phyloP scores from a whole-genome alignment of 2,888 invertebrate genomes.

The Heliconius erato region DNA sequence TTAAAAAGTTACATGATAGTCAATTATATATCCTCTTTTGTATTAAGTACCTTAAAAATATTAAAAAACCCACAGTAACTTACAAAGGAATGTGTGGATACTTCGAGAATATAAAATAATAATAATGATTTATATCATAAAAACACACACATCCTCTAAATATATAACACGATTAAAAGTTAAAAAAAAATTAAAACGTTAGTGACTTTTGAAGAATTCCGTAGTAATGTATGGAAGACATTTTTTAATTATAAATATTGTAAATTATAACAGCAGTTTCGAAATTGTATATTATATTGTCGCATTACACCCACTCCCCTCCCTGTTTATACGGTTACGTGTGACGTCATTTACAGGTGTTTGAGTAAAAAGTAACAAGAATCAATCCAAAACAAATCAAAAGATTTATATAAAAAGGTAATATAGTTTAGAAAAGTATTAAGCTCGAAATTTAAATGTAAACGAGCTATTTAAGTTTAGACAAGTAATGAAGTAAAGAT shows the following conservation, averaged over 20 bases:
- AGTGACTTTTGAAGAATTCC: not conserved
- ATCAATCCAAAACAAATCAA: no score
- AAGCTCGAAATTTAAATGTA: not conserved
- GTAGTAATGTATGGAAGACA: conserved; percentile 3
- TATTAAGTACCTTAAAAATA: not conserved
- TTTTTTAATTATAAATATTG: not conserved
- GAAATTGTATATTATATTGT: no score
- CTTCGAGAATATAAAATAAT: not conserved
- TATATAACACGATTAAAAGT: not conserved
- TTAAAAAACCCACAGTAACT: not conserved
- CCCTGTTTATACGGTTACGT: no score
- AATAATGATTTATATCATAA: not conserved
- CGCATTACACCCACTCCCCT: no score
- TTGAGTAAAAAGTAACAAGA: no score
- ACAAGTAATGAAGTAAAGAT: not conserved
- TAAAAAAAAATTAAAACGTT: not conserved
- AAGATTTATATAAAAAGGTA: no score
- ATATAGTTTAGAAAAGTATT: not conserved
- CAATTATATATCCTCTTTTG: not conserved
- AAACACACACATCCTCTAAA: conserved; percentile 7
- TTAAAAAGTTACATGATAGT: not conserved
- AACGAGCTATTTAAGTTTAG: no score
- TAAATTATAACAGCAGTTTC: no score
- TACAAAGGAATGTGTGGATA: conserved; percentile 23
- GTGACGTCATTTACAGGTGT: no score